Conservation (phyloP, 2,797 vertebrate species). For the Chaunax sp. region DNA sequence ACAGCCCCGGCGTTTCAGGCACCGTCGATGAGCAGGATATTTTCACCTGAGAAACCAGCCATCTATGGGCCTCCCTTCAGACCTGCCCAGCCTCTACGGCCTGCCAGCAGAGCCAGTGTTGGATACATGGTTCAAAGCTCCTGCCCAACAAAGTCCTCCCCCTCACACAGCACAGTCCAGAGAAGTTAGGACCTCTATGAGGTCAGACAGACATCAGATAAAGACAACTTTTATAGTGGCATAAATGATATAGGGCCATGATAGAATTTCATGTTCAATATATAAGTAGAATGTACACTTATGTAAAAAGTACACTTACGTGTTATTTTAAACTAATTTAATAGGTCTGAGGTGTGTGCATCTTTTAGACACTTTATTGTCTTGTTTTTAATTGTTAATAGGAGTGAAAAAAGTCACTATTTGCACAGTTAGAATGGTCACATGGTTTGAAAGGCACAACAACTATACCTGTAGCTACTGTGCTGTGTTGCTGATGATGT, state of each 20-base stretch:
- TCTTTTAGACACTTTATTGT: background rate
- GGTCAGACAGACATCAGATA: conserved; percentile 5
- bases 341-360: background rate
- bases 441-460: conserved; percentile 30
- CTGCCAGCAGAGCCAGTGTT: conserved; percentile 73
- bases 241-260: background rate
- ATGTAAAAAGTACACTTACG: background rate
- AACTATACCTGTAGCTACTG: background rate
- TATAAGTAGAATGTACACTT: background rate
- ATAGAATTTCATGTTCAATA: background rate
- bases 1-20: conserved; percentile 47
- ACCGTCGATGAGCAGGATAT: conserved; percentile 61
- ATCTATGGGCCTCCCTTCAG: conserved; percentile 83
- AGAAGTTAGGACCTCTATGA: conserved; percentile 65
- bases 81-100: conserved; percentile 80
- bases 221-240: background rate
- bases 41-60: conserved; percentile 66
- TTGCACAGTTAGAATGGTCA: conserved; percentile 1
- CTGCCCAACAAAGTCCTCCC: conserved; percentile 79
- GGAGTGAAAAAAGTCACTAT: background rate
- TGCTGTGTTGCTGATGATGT: conserved; percentile 18
- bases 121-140: conserved; percentile 75
- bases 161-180: conserved; percentile 80
- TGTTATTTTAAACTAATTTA: background rate
- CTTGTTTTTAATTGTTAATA: conserved; percentile 12